Conservation (phyloP, 2,113 vertebrate species). For the Pyrgilauda ruficollis region DNA sequence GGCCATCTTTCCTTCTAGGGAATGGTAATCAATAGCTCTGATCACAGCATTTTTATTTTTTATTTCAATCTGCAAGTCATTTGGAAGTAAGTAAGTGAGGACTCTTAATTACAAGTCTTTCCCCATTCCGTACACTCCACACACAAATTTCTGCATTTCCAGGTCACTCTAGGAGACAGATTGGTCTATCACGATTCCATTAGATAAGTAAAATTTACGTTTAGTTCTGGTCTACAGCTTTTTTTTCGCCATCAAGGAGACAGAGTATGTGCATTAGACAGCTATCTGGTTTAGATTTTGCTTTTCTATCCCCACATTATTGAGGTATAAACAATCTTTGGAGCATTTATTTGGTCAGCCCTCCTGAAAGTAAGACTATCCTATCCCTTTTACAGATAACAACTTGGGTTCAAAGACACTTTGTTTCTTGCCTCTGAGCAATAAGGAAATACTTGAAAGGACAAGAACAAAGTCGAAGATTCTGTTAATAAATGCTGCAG, state of each 20-base stretch:
- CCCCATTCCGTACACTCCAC: not conserved
- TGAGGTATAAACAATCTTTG: not conserved
- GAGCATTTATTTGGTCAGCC: not conserved
- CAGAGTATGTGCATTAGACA: not conserved
- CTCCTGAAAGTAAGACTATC: not conserved
- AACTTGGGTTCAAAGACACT: not conserved
- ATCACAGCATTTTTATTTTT: not conserved
- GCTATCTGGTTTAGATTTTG: not conserved
- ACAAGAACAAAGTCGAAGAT: not conserved
- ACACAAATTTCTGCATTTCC: not conserved
- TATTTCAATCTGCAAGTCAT: not conserved
- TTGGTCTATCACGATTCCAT: not conserved
- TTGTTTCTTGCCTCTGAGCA: not conserved
- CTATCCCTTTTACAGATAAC: not conserved
- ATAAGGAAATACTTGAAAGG: not conserved
- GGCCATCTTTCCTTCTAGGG: not conserved
- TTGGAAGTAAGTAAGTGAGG: not conserved
- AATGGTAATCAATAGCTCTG: not conserved
- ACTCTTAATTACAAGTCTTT: not conserved
- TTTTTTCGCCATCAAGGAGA: not conserved
- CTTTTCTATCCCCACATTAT: not conserved
- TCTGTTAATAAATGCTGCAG: not conserved
- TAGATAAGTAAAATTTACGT: not conserved
- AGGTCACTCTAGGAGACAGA: not conserved
- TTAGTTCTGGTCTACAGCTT: not conserved